A percentile compares a stretch with the other conserved stretches of the same genome.
These are phyloP conservation scores for Euura lappo DNA, from an alignment of 1,140 invertebrate species.

Conservation along the genomic window DNA sequence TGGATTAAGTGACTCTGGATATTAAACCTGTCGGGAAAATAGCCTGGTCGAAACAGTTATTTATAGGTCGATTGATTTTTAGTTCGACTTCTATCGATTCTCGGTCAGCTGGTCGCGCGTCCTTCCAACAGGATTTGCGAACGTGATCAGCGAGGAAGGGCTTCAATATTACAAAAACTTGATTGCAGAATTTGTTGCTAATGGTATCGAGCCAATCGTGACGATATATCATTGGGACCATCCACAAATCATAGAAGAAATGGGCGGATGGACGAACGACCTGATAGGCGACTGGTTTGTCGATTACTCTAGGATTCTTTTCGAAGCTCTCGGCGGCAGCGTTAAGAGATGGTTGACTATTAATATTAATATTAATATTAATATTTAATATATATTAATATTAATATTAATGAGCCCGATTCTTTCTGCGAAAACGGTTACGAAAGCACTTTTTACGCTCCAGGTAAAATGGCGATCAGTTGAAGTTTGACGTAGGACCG, in stretches of 20 bases:
- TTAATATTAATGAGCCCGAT: slow-evolving; percentile 22
- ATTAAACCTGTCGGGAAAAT: slow-evolving; percentile 16
- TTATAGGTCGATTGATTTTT: slow-evolving; percentile 13
- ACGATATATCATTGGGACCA: slow-evolving; percentile 52
- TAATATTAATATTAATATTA: too few species aligned
- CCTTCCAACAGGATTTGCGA: slow-evolving; percentile 59
- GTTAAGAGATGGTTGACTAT: slow-evolving; percentile 27
- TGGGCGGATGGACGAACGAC: slow-evolving; percentile 65
- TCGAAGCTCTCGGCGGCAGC: slow-evolving; percentile 28
- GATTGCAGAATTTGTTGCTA: slow-evolving; percentile 56
- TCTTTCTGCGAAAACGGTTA: slow-evolving; percentile 42
- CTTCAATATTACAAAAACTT: slow-evolving; percentile 68
- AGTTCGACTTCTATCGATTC: slow-evolving; percentile 61
- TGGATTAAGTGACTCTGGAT: slow-evolving; percentile 59
- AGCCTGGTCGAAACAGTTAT: background rate
- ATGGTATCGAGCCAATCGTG: slow-evolving; percentile 38
- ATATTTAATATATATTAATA: too few species aligned
- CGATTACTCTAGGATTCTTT: slow-evolving; percentile 48
- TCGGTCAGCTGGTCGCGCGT: slow-evolving; percentile 67
- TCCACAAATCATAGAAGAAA: slow-evolving; percentile 66
- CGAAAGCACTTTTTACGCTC: slow-evolving; percentile 21
- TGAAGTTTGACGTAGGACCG: too few species aligned
- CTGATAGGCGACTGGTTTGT: slow-evolving; percentile 60
- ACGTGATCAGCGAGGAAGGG: slow-evolving; percentile 54
- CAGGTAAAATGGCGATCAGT: slow-evolving; percentile 19